phyloP scores from a whole-genome alignment of 2,797 vertebrate species.

The Peromyscus melanophrys region DNA sequence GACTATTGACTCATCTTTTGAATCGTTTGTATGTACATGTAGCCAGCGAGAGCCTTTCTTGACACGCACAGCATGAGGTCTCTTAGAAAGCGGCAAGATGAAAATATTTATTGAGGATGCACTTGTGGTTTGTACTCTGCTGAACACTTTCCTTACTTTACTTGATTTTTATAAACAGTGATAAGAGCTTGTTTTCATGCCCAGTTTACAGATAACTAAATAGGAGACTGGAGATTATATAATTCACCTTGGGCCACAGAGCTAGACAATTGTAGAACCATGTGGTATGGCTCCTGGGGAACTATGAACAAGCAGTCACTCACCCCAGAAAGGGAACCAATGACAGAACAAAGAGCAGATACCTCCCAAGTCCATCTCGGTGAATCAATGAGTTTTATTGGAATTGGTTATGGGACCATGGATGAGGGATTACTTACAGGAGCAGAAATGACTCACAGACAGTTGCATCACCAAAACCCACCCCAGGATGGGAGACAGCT shows the following conservation, averaged over 20 bases:
- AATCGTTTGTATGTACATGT: neutral
- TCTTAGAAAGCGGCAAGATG: neutral
- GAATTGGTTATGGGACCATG: too few relatives aligned
- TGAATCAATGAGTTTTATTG: neutral
- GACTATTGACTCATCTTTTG: neutral
- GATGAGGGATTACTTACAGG: neutral
- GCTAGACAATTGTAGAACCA: neutral
- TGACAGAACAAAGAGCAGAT: too few relatives aligned
- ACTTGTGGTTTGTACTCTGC: neutral
- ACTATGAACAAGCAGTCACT: neutral
- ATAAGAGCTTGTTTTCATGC: neutral
- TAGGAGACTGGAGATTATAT: neutral
- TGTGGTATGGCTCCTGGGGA: neutral
- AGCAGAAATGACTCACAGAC: neutral
- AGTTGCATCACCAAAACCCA: neutral
- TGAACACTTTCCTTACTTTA: neutral
- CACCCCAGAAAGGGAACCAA: neutral
- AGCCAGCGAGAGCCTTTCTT: slow-evolving; percentile 41
- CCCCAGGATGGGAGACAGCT: neutral
- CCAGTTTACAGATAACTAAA: neutral
- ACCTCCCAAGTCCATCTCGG: neutral
- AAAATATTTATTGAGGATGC: neutral
- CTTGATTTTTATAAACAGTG: slow-evolving; percentile 6
- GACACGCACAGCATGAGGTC: neutral
- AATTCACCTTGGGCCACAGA: neutral